Conservation (phyloP, 2,888 invertebrate species). For the Tipula lateralis region DNA sequence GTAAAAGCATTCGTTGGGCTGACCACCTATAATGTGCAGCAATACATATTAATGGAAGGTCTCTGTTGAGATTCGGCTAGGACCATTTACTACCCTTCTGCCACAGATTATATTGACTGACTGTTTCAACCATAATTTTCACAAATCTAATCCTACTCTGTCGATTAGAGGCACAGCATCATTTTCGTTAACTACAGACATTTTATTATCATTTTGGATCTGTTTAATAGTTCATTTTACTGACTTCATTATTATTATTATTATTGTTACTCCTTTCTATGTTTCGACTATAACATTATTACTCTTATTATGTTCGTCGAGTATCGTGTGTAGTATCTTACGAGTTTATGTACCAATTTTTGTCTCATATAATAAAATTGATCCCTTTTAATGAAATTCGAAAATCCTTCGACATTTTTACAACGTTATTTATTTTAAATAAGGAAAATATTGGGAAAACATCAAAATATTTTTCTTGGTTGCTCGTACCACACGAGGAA, state of each 20-base stretch:
- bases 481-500: not conserved
- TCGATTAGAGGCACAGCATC: too few relatives aligned
- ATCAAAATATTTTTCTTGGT: not conserved
- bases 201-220: not conserved
- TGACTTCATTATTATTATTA: constrained; percentile 6
- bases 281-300: not conserved
- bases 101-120: too few relatives aligned
- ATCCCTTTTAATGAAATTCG: constrained; percentile 24
- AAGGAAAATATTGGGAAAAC: not conserved
- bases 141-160: too few relatives aligned
- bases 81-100: too few relatives aligned
- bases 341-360: not conserved
- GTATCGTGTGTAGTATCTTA: not conserved
- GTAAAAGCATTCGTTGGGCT: too few relatives aligned
- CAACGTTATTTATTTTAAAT: constrained; percentile 19
- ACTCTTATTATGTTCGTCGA: not conserved
- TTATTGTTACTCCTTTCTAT: not conserved
- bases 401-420: constrained; percentile 24
- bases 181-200: constrained; percentile 6
- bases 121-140: too few relatives aligned
- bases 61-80: too few relatives aligned
- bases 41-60: too few relatives aligned
- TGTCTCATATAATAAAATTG: constrained; percentile 6
- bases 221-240: constrained; percentile 3
- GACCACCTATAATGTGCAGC: too few relatives aligned